These are phyloP conservation scores for Cyrtonyx montezumae DNA, from an alignment of 2,113 vertebrate species.

Conservation along the genomic window DNA sequence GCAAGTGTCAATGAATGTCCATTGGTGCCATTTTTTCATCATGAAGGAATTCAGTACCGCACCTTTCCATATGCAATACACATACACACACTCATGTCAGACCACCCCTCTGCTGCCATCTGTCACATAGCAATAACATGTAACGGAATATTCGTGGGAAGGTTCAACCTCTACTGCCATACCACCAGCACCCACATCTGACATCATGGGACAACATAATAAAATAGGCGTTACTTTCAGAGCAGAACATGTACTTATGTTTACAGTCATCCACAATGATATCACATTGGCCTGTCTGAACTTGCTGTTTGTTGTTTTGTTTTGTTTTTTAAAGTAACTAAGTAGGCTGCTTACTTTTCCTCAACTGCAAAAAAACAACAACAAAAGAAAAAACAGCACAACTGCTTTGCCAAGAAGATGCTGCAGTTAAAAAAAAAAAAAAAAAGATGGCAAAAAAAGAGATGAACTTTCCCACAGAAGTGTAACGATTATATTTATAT, in stretches of 20 bases:
- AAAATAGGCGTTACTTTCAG: background rate
- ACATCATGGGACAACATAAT: background rate
- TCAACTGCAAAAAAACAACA: background rate
- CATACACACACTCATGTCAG: background rate
- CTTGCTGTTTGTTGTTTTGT: background rate
- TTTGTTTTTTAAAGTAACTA: background rate
- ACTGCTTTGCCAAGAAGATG: background rate
- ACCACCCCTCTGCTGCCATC: background rate
- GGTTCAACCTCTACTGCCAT: background rate
- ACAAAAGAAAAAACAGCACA: background rate
- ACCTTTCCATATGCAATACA: background rate
- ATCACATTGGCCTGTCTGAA: background rate
- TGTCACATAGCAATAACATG: background rate
- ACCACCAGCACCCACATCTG: background rate
- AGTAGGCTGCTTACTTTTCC: background rate
- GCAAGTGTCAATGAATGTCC: background rate
- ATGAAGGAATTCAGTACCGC: background rate
- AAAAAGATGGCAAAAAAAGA: background rate
- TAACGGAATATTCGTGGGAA: background rate
- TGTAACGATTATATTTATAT: background rate
- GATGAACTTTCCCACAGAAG: background rate
- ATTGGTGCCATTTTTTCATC: background rate
- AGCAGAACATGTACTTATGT: background rate
- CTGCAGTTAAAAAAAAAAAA: background rate
- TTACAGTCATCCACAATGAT: background rate